phyloP scores from a whole-genome alignment of 2,113 vertebrate genomes.

The Sceloporus tristichus region DNA sequence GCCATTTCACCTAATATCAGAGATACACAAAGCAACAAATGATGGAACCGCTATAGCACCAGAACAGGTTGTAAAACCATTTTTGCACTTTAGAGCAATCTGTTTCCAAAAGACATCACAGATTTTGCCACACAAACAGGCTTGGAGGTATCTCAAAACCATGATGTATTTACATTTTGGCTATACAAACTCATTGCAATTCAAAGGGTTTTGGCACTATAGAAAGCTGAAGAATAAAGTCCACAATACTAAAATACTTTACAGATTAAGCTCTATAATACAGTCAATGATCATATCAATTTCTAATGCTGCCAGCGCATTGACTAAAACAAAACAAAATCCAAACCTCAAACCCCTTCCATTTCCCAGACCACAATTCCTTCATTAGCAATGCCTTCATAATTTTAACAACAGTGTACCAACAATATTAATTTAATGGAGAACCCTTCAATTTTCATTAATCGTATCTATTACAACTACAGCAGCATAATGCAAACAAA shows the following conservation, averaged over 20 bases:
- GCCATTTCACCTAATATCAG: slow-evolving; percentile 27
- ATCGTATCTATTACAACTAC: slow-evolving; percentile 74
- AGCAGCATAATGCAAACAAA: slow-evolving; percentile 78
- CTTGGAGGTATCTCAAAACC: slow-evolving; percentile 59
- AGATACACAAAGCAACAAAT: slow-evolving; percentile 24
- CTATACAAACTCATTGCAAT: slow-evolving; percentile 9
- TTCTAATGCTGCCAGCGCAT: slow-evolving; percentile 74
- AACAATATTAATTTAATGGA: slow-evolving; percentile 72
- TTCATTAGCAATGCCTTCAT: slow-evolving; percentile 75
- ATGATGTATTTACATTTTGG: slow-evolving; percentile 40
- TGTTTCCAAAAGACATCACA: slow-evolving; percentile 50
- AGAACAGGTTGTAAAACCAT: slow-evolving; percentile 2
- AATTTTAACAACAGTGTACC: slow-evolving; percentile 76
- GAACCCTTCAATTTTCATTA: slow-evolving; percentile 62
- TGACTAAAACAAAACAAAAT: slow-evolving; percentile 33
- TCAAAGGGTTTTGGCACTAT: not conserved
- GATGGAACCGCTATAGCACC: slow-evolving; percentile 34
- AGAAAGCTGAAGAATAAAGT: not conserved
- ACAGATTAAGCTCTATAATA: slow-evolving; percentile 65
- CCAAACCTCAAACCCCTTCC: slow-evolving; percentile 19
- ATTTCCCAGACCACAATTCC: slow-evolving; percentile 54
- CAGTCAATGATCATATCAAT: slow-evolving; percentile 67
- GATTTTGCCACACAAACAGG: slow-evolving; percentile 32
- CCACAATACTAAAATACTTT: slow-evolving; percentile 63
- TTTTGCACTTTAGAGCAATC: slow-evolving; percentile 43